Evolutionary conservation across 1,140 invertebrate species (phyloP), one percentile per base, ranked within the genome.

Genomic region (Drosophila parvula): DNA sequence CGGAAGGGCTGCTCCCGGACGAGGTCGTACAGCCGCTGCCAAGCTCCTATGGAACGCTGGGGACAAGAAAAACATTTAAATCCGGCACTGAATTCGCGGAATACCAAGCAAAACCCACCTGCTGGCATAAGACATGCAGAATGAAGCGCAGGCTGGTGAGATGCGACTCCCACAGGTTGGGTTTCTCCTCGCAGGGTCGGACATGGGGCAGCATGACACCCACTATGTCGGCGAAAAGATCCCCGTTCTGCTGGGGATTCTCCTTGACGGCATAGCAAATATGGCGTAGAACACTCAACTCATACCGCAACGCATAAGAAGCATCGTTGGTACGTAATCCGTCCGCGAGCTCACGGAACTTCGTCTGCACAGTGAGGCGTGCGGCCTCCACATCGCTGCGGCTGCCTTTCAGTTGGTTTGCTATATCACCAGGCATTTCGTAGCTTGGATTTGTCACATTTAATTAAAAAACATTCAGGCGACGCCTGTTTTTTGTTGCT

Each of bases 81-180:
- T 14, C 1, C 0, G 10, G 0, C 2, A 11, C 3, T n/a, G 2
- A 10, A 38, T 6, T 44, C 1, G 6, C 11, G 6, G 4, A 3
- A 36, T 4, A 8, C 5, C 5, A 14, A 30, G 8, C 11, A 3
- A 12, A 36, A 3, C 61, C 58, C 36, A 88, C 83, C 76, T 79
- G 61, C 1, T 61, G 51, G 7, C 68, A 83, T 8, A 88, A 36
- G 0, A 34, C 45, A 38, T 90, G 62, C 11, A 84, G 78, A 5
- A 89, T 75, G 50, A 69, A 89, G 0, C 79, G 74, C 58, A 89
- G 44, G 22, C 81, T 81, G 12, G 32, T 57, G 16, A 89, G 40
- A 45, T 90, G 81, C n/a, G 48, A 28, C 2, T 65, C 51, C 84
- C 84, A 89, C 43, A 78, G n/a, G n/a, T 56, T 65, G 11, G 78